Conservation (phyloP, 2,888 invertebrate genomes). For the Neoitamus cyanurus region DNA sequence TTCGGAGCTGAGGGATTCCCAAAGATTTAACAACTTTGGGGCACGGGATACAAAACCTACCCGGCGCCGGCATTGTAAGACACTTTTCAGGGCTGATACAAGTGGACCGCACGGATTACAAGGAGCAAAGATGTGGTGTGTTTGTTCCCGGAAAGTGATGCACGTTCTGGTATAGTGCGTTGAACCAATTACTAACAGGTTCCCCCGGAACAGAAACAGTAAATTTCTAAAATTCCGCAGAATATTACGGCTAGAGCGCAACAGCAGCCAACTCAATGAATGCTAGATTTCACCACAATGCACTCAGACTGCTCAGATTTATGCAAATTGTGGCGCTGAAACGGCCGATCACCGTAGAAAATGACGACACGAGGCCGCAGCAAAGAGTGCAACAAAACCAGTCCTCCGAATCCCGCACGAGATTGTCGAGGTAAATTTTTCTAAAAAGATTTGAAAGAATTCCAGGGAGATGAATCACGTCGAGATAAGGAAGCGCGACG, state of each 20-base stretch:
- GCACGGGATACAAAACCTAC: no score
- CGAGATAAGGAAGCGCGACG: not conserved
- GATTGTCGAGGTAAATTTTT: not conserved
- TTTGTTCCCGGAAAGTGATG: not conserved
- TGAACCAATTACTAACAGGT: not conserved
- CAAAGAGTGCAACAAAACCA: constrained; percentile 4
- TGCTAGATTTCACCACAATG: not conserved
- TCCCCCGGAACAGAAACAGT: not conserved
- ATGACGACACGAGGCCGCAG: not conserved
- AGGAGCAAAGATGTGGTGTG: not conserved
- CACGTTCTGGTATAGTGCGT: not conserved
- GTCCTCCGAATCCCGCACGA: not conserved
- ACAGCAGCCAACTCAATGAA: not conserved
- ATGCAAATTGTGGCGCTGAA: not conserved
- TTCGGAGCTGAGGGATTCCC: no score
- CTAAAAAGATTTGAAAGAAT: not conserved
- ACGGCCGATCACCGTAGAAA: not conserved
- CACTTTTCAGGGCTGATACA: no score
- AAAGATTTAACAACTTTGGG: no score
- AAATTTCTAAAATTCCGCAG: not conserved
- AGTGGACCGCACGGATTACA: no score
- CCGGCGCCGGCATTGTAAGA: no score
- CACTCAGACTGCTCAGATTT: not conserved
- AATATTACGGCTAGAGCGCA: not conserved
- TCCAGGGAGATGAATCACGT: not conserved